Conservation (phyloP, 2,888 invertebrate genomes). For the Hermaeophaga mercurialis region DNA sequence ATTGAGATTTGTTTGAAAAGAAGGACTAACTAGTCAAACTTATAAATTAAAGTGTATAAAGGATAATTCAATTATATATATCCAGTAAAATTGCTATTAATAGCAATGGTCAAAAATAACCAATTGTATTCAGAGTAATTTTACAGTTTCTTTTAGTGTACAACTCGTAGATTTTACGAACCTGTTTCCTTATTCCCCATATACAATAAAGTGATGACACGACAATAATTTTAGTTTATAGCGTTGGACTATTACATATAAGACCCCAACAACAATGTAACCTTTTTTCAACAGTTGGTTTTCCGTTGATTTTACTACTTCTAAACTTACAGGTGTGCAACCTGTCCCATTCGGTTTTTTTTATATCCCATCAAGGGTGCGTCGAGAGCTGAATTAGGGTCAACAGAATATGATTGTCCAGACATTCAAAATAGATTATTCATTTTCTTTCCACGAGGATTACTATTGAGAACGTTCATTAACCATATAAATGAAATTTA, state of each 20-base stretch:
- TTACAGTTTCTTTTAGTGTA: too few species aligned
- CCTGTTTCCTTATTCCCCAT: conserved; percentile 38
- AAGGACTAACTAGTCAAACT: too few species aligned
- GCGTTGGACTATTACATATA: conserved; percentile 41
- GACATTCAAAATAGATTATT: conserved; percentile 33
- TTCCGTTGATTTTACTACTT: conserved; percentile 52
- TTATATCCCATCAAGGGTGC: conserved; percentile 23
- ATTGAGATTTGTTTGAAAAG: too few species aligned
- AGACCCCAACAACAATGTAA: conserved; percentile 43
- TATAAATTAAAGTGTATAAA: too few species aligned
- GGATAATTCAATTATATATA: too few species aligned
- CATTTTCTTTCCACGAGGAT: conserved; percentile 43
- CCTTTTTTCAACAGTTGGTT: conserved; percentile 46
- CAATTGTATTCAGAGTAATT: too few species aligned
- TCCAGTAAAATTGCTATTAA: too few species aligned
- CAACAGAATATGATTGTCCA: conserved; percentile 26
- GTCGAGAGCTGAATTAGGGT: conserved; percentile 31
- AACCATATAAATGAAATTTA: conserved; percentile 37
- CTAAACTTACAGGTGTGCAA: conserved; percentile 52
- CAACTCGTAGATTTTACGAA: conserved; percentile 44
- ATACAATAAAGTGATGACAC: conserved; percentile 49
- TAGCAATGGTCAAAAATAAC: too few species aligned
- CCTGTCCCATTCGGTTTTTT: conserved; percentile 49
- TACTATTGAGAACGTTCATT: conserved; percentile 39
- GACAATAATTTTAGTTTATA: conserved; percentile 48